phyloP scores from a whole-genome alignment of 2,113 vertebrate species.

The Tetrax tetrax region DNA sequence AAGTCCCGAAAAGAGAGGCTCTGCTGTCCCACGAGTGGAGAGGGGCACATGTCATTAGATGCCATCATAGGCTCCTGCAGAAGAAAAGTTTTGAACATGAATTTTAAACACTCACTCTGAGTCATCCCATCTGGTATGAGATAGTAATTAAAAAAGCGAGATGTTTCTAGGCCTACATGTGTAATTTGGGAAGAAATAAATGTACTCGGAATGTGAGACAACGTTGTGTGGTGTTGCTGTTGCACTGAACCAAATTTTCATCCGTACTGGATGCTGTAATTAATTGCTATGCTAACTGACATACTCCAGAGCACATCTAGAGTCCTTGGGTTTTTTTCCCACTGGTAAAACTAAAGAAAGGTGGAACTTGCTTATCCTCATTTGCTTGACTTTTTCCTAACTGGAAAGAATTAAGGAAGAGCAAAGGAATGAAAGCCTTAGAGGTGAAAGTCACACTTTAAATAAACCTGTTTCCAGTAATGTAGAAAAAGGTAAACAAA shows the following conservation, averaged over 20 bases:
- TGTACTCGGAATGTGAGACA: neutral
- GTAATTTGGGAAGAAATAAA: neutral
- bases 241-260: slow-evolving; percentile 6
- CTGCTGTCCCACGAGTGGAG: neutral
- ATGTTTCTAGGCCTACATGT: neutral
- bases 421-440: neutral
- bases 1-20: neutral
- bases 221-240: slow-evolving; percentile 33
- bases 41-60: fast-evolving
- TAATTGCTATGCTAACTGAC: slow-evolving; percentile 40
- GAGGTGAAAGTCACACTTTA: neutral
- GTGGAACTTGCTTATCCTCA: neutral
- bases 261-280: neutral
- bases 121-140: slow-evolving; percentile 49
- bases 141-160: slow-evolving; percentile 46
- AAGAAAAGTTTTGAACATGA: neutral
- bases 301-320: neutral
- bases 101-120: slow-evolving; percentile 20
- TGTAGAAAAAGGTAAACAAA: neutral
- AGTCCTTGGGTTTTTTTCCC: neutral
- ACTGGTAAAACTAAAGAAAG: neutral
- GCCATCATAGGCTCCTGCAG: neutral
- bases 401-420: neutral
- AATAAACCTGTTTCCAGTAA: neutral
- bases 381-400: neutral